phyloP scores from a whole-genome alignment of 2,797 vertebrate genomes.

The Distichodus sexfasciatus region DNA sequence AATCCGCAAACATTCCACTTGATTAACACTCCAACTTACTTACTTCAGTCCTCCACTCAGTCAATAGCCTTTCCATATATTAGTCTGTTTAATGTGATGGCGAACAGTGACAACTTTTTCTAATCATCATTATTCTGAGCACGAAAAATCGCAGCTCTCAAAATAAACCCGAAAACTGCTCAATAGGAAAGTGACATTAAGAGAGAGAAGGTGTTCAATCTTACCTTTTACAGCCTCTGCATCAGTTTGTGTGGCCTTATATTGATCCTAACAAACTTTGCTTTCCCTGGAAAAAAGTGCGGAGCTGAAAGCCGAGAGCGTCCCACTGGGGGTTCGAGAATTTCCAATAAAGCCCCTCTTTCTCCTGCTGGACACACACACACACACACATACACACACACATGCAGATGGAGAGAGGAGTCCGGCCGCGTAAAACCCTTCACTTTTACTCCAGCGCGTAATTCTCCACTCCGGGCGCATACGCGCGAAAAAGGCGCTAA shows the following conservation, averaged over 20 bases:
- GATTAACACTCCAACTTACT: conserved; percentile 50
- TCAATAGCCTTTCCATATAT: conserved; percentile 17
- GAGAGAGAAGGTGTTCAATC: conserved; percentile 32
- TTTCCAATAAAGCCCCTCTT: conserved; percentile 73
- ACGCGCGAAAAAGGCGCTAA: not conserved
- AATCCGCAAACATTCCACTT: conserved; percentile 54
- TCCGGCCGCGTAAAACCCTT: conserved; percentile 22
- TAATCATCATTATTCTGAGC: not conserved
- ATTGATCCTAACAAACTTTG: conserved; percentile 57
- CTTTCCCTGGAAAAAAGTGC: conserved; percentile 57
- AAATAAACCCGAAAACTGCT: not conserved
- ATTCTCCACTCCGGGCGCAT: conserved; percentile 20
- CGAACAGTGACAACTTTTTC: not conserved
- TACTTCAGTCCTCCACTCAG: conserved; percentile 32
- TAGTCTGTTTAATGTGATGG: not conserved
- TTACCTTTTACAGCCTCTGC: conserved; percentile 63
- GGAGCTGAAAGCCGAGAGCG: conserved; percentile 60
- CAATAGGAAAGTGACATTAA: not conserved
- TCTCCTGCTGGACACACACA: conserved; percentile 56
- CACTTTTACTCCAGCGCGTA: conserved; percentile 38
- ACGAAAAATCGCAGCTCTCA: not conserved
- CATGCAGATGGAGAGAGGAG: conserved; percentile 67
- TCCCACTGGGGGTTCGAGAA: conserved; percentile 64
- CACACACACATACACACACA: too few species aligned
- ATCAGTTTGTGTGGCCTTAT: conserved; percentile 65